Base-by-base conservation (phyloP, 2,888 invertebrate species). In the Andrena minutula region DNA sequence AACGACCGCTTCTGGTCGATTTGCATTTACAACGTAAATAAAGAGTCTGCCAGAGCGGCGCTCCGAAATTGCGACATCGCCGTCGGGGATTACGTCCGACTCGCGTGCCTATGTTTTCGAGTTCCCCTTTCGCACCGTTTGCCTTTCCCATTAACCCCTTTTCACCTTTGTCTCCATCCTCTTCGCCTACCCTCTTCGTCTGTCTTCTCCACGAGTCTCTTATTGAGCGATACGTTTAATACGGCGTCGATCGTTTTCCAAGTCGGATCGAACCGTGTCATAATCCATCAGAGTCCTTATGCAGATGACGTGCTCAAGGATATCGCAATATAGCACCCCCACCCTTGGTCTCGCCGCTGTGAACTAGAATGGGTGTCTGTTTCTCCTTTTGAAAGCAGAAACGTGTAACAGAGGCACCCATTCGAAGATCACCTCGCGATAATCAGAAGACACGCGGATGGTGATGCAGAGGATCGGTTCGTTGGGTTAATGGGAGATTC, bases 1-100 rank as follows among this genome's bases (percentile, higher is more conserved):
- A 71, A 71, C 56, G 23, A 3, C 12, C 26, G 51, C 30, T 51
- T 58, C 69, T 66, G 74, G 12, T 6, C 56, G 28, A 90, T 90
- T 90, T 89, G 87, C 90, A 90, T 90, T 86, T 86, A 85, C 85
- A 82, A 86, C 79, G 77, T 87, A 86, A 89, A 88, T 86, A 86
- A 85, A 84, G 61, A 74, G 66, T 49, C 58, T 58, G 63, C 35
- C 71, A 53, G 56, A n/a, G 65, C 47, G 65, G 64, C 79, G 79
- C 63, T 69, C 58, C 69, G 47, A 72, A 82, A 83, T 86, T 80
- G 63, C 82, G 86, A 84, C 78, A 86, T n/a, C 51, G 70, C 20
- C 5, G 16, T 23, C 56, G 12, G 16, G 60, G 32, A 51, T 82
- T 73, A 75, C 56, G 75, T 77, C 16, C 58, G 49, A 81, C 61